A percentile compares a stretch with the other conserved stretches of the same genome.
Evolutionary conservation across 2,797 vertebrate genomes (phyloP).

Genomic region (Pangasius macronema): DNA sequence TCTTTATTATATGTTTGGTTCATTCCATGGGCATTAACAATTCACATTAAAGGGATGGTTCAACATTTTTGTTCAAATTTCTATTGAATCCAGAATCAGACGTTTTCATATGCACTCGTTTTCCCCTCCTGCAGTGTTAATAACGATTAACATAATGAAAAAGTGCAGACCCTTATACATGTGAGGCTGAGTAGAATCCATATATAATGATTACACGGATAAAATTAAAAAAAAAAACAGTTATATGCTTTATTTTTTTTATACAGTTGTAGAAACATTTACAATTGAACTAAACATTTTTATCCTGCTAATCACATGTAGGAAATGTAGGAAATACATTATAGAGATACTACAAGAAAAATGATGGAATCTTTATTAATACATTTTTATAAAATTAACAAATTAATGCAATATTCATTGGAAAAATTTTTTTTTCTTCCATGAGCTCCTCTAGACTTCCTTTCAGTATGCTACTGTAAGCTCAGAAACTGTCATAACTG

Average conservation of each 20-base stretch:
- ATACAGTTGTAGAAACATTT: conserved; percentile 23
- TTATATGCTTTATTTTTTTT: background rate
- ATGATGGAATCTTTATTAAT: conserved; percentile 9
- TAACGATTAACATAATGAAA: conserved; percentile 16
- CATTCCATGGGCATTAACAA: conserved; percentile 45
- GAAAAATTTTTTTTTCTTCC: background rate
- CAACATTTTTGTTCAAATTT: conserved; percentile 28
- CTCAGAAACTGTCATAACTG: background rate
- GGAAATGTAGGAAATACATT: conserved; percentile 2
- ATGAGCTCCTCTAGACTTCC: conserved; percentile 7
- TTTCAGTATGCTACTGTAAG: conserved; percentile 16
- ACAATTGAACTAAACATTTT: conserved; percentile 1
- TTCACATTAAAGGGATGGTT: conserved; percentile 48
- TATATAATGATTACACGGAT: conserved; percentile 19
- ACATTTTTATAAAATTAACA: conserved; percentile 11
- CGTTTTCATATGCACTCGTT: background rate
- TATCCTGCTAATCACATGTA: conserved; percentile 6
- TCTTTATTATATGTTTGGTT: conserved; percentile 44
- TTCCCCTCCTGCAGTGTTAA: conserved; percentile 13
- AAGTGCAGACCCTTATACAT: conserved; percentile 5
- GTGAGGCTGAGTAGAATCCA: conserved; percentile 12
- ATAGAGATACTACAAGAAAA: background rate
- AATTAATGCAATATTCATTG: background rate
- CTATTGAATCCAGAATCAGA: conserved; percentile 4
- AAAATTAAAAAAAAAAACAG: background rate